phyloP scores from a whole-genome alignment of 2,888 invertebrate genomes.

The Pecten maximus region DNA sequence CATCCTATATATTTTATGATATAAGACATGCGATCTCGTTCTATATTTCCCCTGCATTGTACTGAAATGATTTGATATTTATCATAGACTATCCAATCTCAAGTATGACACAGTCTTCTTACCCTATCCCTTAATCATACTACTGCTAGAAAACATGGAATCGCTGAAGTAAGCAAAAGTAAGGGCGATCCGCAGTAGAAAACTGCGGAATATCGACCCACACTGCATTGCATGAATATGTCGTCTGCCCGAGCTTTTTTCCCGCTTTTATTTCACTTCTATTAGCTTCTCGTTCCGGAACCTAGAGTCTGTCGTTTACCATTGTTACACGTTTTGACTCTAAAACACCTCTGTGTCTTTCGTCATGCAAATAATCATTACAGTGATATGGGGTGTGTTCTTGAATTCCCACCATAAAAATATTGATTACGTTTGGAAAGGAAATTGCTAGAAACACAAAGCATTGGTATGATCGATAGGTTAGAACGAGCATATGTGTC shows the following conservation, averaged over 20 bases:
- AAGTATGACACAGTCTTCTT: neutral
- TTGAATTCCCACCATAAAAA: neutral
- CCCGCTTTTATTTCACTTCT: slow-evolving; percentile 28
- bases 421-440: neutral
- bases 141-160: neutral
- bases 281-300: slow-evolving; percentile 25
- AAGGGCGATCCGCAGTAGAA: slow-evolving; percentile 4
- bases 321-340: neutral
- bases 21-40: neutral
- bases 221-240: slow-evolving; percentile 22
- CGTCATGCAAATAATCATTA: neutral
- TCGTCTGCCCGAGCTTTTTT: slow-evolving; percentile 24
- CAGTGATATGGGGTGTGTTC: neutral
- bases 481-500: neutral
- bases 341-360: slow-evolving; percentile 8
- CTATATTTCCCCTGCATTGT: neutral
- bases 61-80: neutral
- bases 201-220: slow-evolving; percentile 35
- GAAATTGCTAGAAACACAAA: neutral
- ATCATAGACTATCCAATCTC: neutral
- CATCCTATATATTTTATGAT: neutral
- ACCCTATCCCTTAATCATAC: slow-evolving; percentile 9
- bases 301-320: neutral
- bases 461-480: neutral
- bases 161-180: slow-evolving; percentile 33